Evolutionary conservation across 1,140 invertebrate species (phyloP), one percentile per base, ranked within the genome.

Genomic region (Drosophila punjabiensis): DNA sequence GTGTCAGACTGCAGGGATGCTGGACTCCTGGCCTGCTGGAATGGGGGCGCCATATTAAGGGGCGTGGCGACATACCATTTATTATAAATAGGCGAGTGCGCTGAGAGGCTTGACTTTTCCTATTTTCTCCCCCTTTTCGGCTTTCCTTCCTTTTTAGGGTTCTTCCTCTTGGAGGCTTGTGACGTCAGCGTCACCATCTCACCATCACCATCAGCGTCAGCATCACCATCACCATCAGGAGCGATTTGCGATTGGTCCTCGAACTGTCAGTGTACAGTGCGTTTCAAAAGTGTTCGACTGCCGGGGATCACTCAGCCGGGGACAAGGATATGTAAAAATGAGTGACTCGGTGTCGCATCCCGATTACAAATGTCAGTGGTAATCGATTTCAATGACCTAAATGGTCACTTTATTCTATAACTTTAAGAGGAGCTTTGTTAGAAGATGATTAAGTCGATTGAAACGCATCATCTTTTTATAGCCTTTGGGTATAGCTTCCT

Each of bases 41-140:
- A 43, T 60, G 32, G 20, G 8, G 35, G 30, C 18, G 30, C 64
- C 68, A 32, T 56, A 68, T 70, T 70, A 68, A 68, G 58, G 61
- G 74, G 59, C 52, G 58, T 56, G 60, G 59, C 75, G 68, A 71
- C 67, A 71, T 73, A 33, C 66, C 76, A 79, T 79, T 79, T 71
- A 79, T 79, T 79, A 79, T 79, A 79, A 79, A 79, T 79, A 69
- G 58, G 65, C 75, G 18, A 75, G 71, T 56, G 66, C 35, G 52
- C 41, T 53, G 52, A 78, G 43, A 53, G 65, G 76, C 65, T 78
- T 62, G 76, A 62, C 64, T 70, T 70, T 67, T 39, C 39, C 37
- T 20, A 55, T 20, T 39, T 65, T 55, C 52, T 33, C n/a, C 30
- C 32, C 45, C 47, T 18, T 43, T 43, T 43, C 16, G 50, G 50